Base-by-base conservation (phyloP, 2,888 invertebrate genomes). In the Norana najaformis region DNA sequence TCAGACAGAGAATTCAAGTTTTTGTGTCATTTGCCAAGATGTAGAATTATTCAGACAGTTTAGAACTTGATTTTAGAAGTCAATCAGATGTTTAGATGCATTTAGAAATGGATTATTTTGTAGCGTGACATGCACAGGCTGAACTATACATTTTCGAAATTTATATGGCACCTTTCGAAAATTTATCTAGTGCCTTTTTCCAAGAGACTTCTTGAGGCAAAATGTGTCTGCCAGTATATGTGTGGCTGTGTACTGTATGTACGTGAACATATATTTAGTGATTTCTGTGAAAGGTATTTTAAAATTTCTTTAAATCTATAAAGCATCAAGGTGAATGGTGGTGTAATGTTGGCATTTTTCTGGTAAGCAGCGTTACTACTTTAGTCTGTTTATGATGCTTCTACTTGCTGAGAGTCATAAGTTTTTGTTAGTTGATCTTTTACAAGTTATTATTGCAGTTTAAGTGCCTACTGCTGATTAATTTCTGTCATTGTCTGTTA, bases 1-100 rank as follows among this genome's bases (percentile, higher is more conserved):
- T 69, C 69, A 30, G 30, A 69, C 8, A n/a, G 53, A 53, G 69
- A 69, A n/a, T 69, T 1, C n/a, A n/a, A n/a, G 8, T 69, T 69
- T 69, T 69, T n/a, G 30, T 69, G 69, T 69, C 69, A 69, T n/a
- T 69, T 69, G 69, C 69, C 69, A 69, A 69, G 69, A 69, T 69
- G 69, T 69, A 69, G 69, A 69, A n/a, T 69, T 69, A 69, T 69
- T 53, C n/a, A n/a, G n/a, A 69, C 69, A 0, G 69, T 11, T 11
- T 69, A 69, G 30, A 69, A 69, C 69, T 69, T 69, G 69, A 69
- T 69, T 69, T 69, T 69, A 69, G 69, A 69, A 69, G 69, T n/a
- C 69, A 69, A 69, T 69, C 69, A 69, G 69, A 69, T 69, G 69
- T 69, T 69, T 69, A 69, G 69, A 69, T 69, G 30, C 69, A 69